Base-by-base conservation (phyloP, 2,797 vertebrate species). In the Sylvilagus floridanus region DNA sequence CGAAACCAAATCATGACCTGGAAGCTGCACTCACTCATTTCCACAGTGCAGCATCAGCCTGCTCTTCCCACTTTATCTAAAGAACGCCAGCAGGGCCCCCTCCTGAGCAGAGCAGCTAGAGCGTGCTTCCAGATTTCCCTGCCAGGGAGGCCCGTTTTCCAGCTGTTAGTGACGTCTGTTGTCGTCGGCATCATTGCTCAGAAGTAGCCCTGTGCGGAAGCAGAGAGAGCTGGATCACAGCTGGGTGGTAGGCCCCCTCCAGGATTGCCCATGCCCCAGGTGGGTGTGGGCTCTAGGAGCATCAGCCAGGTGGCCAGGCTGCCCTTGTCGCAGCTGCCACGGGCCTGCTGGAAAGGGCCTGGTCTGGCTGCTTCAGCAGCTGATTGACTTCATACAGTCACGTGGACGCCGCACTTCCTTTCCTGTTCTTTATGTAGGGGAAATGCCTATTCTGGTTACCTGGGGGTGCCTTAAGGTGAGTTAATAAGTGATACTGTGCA, bases 11-110 rank as follows among this genome's bases (percentile, higher is more conserved):
- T 52, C n/a, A 60, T 84, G 42, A 68, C 75, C 66, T n/a, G 32
- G 91, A 92, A 96, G 90, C 79, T 90, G 63, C 68, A 62, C 95
- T 90, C 60, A 72, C 22, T 75, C 72, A 32, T 79, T 71, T 50
- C 42, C 82, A 78, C 62, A 65, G 68, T 77, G 66, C 47, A 83
- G 71, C 73, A 19, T 32, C 50, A 95, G 30, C 60, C 69, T 35
- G 16, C 2, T 85, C 77, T 79, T 11, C 54, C 37, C 17, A 11
- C 21, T 92, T 63, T 62, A 79, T 76, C 90, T 84, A n/a, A 88
- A 84, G 65, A 42, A 81, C 35, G 22, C 60, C 65, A 37, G 30
- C 16, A 13, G 8, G 68, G 35, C 26, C 85, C 82, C 9, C 14
- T 63, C 28, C 90, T 57, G 28, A 90, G 71, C 22, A 73, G 75